Conservation (phyloP, 2,797 vertebrate genomes). For the Phylloscopus collybita region DNA sequence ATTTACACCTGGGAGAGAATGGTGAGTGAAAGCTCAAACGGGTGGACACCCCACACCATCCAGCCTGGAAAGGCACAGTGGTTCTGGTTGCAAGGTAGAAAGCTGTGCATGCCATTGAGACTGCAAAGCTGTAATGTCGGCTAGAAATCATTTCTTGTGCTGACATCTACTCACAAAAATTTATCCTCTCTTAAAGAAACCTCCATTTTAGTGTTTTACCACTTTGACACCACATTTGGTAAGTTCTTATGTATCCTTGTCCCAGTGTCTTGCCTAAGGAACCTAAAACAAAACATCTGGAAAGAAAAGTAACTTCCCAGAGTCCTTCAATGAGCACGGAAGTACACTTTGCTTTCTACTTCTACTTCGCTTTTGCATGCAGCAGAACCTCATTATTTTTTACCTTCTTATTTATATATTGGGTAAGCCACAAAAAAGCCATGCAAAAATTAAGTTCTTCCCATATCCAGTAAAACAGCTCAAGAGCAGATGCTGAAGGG, state of each 20-base stretch:
- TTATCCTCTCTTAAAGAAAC: neutral
- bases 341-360: neutral
- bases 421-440: neutral
- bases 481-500: neutral
- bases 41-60: neutral
- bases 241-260: neutral
- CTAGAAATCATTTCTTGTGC: neutral
- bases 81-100: neutral
- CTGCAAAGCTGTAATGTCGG: neutral
- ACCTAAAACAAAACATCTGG: neutral
- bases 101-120: neutral
- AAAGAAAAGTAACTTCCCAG: neutral
- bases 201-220: neutral
- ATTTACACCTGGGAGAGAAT: neutral
- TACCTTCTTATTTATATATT: neutral
- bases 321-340: neutral
- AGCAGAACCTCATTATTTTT: neutral
- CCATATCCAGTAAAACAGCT: neutral
- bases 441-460: neutral
- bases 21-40: neutral
- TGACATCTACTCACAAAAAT: neutral
- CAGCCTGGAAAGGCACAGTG: fast-evolving
- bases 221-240: neutral
- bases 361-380: neutral
- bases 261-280: neutral